These are phyloP conservation scores for Zaprionus nigranus DNA, from an alignment of 1,140 invertebrate genomes.

Conservation along the genomic window DNA sequence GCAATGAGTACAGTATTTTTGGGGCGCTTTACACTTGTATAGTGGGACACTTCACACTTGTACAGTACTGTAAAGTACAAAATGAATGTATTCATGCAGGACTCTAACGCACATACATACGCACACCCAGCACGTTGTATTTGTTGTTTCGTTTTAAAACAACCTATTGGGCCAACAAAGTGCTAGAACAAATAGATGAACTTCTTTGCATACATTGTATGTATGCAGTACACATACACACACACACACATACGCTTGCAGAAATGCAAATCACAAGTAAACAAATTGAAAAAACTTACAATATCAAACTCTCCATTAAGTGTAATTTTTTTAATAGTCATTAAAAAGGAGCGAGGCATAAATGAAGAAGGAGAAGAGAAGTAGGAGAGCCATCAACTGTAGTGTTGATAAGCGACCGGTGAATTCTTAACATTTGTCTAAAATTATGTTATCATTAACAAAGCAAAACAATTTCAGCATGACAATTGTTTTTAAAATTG, in stretches of 20 bases:
- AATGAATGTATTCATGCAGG: too few relatives aligned
- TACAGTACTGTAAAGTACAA: too few relatives aligned
- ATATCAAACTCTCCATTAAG: constrained; percentile 65
- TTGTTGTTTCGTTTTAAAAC: constrained; percentile 61
- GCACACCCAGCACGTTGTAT: constrained; percentile 13
- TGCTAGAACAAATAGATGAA: constrained; percentile 27
- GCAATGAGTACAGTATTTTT: too few relatives aligned
- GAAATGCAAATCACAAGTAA: constrained; percentile 13
- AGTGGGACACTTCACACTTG: too few relatives aligned
- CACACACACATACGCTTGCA: constrained; percentile 31
- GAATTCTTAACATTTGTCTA: too few relatives aligned
- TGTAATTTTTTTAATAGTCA: constrained; percentile 68
- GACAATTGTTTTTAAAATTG: too few relatives aligned
- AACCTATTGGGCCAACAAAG: constrained; percentile 22
- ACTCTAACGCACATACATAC: background rate
- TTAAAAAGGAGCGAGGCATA: constrained; percentile 38
- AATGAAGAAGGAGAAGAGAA: constrained; percentile 12
- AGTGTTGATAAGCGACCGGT: constrained; percentile 28
- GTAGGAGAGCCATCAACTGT: background rate
- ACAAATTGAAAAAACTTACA: constrained; percentile 28
- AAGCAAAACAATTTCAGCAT: too few relatives aligned
- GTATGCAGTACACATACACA: constrained; percentile 25
- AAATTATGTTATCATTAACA: too few relatives aligned
- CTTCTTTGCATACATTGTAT: background rate
- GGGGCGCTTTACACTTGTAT: too few relatives aligned